These are phyloP conservation scores for Pomatostomus ruficeps DNA, from an alignment of 2,113 vertebrate species.

Conservation along the genomic window DNA sequence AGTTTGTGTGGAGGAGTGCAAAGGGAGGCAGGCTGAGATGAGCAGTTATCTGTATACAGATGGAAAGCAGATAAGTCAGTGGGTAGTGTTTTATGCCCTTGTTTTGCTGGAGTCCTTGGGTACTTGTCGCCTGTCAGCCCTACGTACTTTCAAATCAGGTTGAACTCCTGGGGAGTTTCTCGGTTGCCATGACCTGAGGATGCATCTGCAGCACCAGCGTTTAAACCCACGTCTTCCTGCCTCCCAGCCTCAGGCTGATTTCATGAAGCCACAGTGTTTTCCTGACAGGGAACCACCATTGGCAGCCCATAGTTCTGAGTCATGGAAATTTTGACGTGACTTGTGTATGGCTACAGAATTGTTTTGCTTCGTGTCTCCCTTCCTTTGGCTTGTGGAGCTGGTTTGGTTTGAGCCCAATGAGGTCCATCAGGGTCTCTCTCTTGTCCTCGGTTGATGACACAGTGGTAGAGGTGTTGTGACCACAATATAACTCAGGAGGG, in stretches of 20 bases:
- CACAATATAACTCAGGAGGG: not conserved
- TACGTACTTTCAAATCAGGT: accelerated
- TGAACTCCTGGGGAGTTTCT: not conserved
- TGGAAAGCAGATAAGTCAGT: not conserved
- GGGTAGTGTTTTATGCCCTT: not conserved
- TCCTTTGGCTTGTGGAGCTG: not conserved
- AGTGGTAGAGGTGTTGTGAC: not conserved
- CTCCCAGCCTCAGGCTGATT: not conserved
- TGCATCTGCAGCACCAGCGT: not conserved
- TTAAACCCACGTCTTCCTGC: not conserved
- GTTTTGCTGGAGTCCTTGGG: not conserved
- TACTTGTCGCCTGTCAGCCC: not conserved
- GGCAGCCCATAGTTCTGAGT: not conserved
- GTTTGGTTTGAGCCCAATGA: not conserved
- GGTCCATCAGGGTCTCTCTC: not conserved
- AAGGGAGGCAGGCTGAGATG: not conserved
- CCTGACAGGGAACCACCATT: not conserved
- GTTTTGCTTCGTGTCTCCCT: not conserved
- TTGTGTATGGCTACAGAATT: accelerated
- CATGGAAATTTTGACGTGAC: not conserved
- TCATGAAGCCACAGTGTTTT: not conserved
- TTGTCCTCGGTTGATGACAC: not conserved
- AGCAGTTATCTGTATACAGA: not conserved
- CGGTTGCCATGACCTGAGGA: accelerated
- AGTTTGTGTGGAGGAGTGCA: not conserved